These are phyloP conservation scores for Amblyjoppa fuscipennis DNA, from an alignment of 2,888 invertebrate species.

Conservation along the genomic window DNA sequence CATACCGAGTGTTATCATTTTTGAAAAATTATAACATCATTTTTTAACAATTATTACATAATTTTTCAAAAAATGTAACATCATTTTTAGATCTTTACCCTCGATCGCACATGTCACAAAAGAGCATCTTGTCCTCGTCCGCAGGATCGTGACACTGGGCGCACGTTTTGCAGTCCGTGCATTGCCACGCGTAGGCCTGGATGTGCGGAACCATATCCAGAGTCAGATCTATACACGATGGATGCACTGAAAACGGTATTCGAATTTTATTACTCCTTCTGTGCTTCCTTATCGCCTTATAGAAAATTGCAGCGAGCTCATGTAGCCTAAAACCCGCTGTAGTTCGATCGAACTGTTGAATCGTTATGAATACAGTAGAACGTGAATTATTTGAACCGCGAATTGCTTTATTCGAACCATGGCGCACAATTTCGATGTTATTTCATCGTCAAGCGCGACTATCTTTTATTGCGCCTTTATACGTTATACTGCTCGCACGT, in stretches of 20 bases:
- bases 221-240: constrained; percentile 94
- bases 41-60: not conserved
- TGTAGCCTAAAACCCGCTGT: not conserved
- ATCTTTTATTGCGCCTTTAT: too few relatives aligned
- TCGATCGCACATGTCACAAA: constrained; percentile 97
- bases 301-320: not conserved
- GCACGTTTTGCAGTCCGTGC: constrained; percentile 97
- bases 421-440: too few relatives aligned
- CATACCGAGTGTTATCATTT: not conserved
- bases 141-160: constrained; percentile 92
- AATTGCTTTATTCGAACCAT: too few relatives aligned
- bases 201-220: constrained; percentile 94
- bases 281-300: not conserved
- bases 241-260: constrained; percentile 89
- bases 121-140: constrained; percentile 96
- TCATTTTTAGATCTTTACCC: constrained; percentile 86
- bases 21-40: too few relatives aligned
- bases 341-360: not conserved
- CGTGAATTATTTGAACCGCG: too few relatives aligned
- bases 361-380: too few relatives aligned
- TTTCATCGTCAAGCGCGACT: too few relatives aligned
- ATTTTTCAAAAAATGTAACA: not conserved
- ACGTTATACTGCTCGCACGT: too few relatives aligned
- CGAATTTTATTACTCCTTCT: constrained; percentile 3
- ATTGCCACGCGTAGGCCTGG: constrained; percentile 96